These are phyloP conservation scores for Ataeniobius toweri DNA, from an alignment of 2,797 vertebrate genomes.

Conservation along the genomic window DNA sequence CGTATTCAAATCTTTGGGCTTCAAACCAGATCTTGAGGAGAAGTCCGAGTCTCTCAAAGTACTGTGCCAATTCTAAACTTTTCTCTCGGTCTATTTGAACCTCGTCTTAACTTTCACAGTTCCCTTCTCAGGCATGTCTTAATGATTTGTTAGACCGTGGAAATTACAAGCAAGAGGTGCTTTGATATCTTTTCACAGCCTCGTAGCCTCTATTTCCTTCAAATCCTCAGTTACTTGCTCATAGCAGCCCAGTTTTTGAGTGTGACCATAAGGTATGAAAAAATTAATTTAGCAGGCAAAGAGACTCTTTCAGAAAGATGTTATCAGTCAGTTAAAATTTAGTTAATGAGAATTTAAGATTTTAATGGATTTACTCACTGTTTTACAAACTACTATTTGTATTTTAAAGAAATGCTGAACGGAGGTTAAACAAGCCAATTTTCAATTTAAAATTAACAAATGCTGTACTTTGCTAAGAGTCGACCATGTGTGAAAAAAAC, in stretches of 20 bases:
- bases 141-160: constrained; percentile 16
- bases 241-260: constrained; percentile 13
- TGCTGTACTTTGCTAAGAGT: background rate
- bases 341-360: constrained; percentile 1
- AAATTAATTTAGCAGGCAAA: constrained; percentile 3
- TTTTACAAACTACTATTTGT: background rate
- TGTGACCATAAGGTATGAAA: constrained; percentile 4
- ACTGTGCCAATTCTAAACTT: background rate
- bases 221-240: constrained; percentile 16
- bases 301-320: background rate
- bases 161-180: constrained; percentile 14
- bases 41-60: background rate
- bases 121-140: constrained; percentile 8
- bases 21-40: background rate
- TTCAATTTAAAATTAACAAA: background rate
- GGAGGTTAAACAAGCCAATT: background rate
- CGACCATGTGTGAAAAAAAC: background rate
- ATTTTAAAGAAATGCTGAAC: background rate
- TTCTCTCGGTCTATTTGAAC: constrained; percentile 4
- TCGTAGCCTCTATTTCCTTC: constrained; percentile 11
- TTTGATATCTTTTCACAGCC: constrained; percentile 24
- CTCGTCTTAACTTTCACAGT: constrained; percentile 9
- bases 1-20: background rate
- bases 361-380: background rate
- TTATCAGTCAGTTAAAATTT: background rate